Evolutionary conservation across 2,888 invertebrate species (phyloP).

Genomic region (Gisinianus flammeolus): DNA sequence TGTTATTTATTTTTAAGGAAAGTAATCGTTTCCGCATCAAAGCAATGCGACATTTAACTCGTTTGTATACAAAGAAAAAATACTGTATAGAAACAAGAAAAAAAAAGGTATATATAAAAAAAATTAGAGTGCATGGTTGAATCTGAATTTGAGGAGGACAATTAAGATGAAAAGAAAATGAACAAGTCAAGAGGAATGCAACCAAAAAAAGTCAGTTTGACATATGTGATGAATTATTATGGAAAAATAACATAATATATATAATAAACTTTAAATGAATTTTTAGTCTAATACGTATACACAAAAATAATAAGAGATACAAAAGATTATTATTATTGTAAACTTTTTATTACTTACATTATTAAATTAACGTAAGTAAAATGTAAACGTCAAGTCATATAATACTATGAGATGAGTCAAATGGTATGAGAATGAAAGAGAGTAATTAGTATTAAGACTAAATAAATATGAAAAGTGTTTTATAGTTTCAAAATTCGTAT

Average conservation of each 20-base stretch:
- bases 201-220: constrained; percentile 33
- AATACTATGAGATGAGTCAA: background rate
- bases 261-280: background rate
- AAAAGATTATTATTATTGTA: constrained; percentile 6
- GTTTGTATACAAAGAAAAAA: no score
- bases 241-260: constrained; percentile 2
- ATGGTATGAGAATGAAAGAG: no score
- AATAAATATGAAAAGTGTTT: no score
- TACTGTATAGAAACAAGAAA: no score
- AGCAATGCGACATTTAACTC: no score
- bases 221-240: constrained; percentile 31
- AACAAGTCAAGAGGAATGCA: constrained; percentile 1
- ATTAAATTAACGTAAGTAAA: background rate
- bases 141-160: background rate
- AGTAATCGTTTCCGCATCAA: no score
- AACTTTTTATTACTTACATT: background rate
- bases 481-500: no score
- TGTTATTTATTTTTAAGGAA: no score
- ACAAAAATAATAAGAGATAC: background rate
- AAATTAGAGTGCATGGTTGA: no score
- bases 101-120: no score
- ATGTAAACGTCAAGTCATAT: background rate
- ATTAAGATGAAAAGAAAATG: background rate
- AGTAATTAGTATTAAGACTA: no score
- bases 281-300: constrained; percentile 23